phyloP scores from a whole-genome alignment of 2,113 vertebrate genomes.

The Gambusia holbrooki region DNA sequence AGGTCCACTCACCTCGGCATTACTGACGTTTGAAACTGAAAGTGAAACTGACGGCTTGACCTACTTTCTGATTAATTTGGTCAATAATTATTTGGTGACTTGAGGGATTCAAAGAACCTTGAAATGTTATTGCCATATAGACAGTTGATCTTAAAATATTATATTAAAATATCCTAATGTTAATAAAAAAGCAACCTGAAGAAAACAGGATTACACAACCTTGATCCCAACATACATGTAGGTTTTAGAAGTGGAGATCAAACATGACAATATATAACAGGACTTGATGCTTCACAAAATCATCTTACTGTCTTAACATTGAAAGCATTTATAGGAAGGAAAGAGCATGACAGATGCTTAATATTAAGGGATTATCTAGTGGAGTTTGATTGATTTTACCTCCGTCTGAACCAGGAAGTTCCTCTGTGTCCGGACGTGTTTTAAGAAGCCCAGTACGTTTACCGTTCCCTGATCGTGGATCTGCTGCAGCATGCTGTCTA shows the following conservation, averaged over 20 bases:
- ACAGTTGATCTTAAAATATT: no score
- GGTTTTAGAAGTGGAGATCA: no score
- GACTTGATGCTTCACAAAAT: no score
- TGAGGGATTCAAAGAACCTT: neutral
- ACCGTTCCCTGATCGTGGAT: slow-evolving; percentile 92
- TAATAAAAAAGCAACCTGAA: neutral
- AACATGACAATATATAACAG: no score
- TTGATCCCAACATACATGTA: neutral
- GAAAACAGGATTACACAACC: neutral
- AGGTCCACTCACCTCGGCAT: no score
- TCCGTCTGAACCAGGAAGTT: slow-evolving; percentile 98
- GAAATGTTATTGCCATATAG: neutral
- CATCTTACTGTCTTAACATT: no score
- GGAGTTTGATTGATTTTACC: slow-evolving; percentile 74
- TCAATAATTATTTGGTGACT: neutral
- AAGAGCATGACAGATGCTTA: no score
- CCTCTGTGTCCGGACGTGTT: slow-evolving; percentile 95
- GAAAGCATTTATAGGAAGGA: no score
- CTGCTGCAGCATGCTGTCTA: slow-evolving; percentile 97
- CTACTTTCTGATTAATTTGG: neutral
- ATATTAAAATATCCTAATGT: neutral
- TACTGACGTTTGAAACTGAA: neutral
- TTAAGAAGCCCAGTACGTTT: slow-evolving; percentile 93
- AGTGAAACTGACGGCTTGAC: neutral
- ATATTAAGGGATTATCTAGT: no score